phyloP scores from a whole-genome alignment of 2,113 vertebrate genomes.

The Salvelinus sp. region DNA sequence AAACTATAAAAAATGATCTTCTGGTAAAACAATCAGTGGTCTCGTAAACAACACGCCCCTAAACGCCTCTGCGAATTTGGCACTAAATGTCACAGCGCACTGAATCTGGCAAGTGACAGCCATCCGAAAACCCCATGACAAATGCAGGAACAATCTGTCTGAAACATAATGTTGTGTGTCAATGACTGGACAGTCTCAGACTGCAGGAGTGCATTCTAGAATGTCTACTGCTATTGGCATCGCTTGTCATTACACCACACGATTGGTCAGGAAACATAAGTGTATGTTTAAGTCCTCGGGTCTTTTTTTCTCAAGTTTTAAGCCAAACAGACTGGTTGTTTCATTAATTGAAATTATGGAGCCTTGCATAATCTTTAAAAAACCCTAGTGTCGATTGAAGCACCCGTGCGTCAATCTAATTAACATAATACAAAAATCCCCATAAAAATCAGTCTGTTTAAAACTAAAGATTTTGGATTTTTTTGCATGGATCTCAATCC shows the following conservation, averaged over 20 bases:
- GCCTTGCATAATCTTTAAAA: not conserved
- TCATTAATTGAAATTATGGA: not conserved
- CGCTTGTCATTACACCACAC: not conserved
- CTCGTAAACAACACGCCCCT: conserved; percentile 53
- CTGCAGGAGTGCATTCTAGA: conserved; percentile 39
- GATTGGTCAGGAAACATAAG: conserved; percentile 34
- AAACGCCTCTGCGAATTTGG: conserved; percentile 47
- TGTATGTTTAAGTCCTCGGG: not conserved
- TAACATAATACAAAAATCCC: no score
- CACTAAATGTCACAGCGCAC: conserved; percentile 31
- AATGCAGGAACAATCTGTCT: conserved; percentile 50
- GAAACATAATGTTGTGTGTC: conserved; percentile 44
- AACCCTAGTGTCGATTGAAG: no score
- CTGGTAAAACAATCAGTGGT: conserved; percentile 54
- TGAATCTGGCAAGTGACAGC: conserved; percentile 34
- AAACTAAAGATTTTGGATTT: no score
- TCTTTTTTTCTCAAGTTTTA: not conserved
- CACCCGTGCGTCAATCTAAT: no score
- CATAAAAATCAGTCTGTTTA: no score
- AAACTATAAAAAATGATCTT: conserved; percentile 34
- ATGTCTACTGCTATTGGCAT: conserved; percentile 37
- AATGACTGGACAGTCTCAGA: conserved; percentile 42
- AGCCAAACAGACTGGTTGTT: not conserved
- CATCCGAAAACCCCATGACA: conserved; percentile 43
- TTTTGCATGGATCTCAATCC: no score